These are phyloP conservation scores for Caradrina kadenii DNA, from an alignment of 2,888 invertebrate genomes.

Conservation along the genomic window DNA sequence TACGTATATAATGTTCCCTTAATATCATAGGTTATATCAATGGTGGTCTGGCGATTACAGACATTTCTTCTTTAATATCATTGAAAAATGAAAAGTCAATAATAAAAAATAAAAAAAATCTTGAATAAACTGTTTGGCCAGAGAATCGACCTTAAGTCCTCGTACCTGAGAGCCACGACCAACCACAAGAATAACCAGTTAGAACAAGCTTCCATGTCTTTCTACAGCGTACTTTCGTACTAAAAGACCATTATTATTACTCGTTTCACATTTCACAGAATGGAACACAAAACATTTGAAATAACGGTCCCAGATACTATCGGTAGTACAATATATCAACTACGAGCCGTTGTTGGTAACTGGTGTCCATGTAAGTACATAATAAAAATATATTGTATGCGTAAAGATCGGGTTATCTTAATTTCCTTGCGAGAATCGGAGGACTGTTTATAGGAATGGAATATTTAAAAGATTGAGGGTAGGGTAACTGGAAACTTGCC, in stretches of 20 bases:
- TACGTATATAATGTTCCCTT: too few species aligned
- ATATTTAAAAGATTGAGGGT: slow-evolving; percentile 18
- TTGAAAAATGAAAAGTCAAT: too few species aligned
- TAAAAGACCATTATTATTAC: slow-evolving; percentile 16
- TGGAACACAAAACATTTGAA: slow-evolving; percentile 56
- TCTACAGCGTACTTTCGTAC: background rate
- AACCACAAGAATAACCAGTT: background rate
- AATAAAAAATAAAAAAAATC: too few species aligned
- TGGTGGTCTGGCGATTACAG: too few species aligned
- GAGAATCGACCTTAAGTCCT: too few species aligned
- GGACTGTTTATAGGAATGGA: slow-evolving; percentile 8
- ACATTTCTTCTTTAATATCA: too few species aligned
- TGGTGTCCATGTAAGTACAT: slow-evolving; percentile 42
- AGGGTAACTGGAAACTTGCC: background rate
- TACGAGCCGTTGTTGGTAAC: slow-evolving; percentile 26
- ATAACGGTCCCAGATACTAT: slow-evolving; percentile 47
- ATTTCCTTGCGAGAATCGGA: slow-evolving; percentile 18
- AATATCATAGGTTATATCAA: too few species aligned
- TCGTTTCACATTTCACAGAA: slow-evolving; percentile 32
- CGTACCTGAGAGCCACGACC: too few species aligned
- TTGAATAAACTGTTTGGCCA: too few species aligned
- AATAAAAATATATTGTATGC: slow-evolving; percentile 53
- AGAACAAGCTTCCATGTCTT: background rate
- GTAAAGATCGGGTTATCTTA: slow-evolving; percentile 44
- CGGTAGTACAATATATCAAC: slow-evolving; percentile 42